phyloP scores from a whole-genome alignment of 2,113 vertebrate species.

The Chloropsis hardwickii region DNA sequence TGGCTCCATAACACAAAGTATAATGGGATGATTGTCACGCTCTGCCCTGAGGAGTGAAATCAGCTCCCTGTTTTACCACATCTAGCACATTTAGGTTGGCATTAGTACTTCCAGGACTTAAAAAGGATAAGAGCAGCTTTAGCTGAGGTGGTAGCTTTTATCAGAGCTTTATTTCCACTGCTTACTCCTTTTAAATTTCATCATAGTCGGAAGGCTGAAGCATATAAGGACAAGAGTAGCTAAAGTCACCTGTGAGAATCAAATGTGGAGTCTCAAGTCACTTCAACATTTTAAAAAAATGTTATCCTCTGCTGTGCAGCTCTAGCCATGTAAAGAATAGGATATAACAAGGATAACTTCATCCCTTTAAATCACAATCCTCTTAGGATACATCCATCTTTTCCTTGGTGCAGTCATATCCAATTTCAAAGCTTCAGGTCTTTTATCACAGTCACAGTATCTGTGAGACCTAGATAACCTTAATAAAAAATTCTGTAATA shows the following conservation, averaged over 20 bases:
- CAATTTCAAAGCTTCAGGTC: neutral
- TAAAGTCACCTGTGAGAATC: neutral
- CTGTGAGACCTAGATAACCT: neutral
- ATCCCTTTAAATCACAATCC: neutral
- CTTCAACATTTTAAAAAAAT: neutral
- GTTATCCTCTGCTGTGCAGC: neutral
- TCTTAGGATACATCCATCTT: neutral
- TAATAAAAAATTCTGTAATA: neutral
- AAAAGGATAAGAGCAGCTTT: neutral
- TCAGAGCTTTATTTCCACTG: neutral
- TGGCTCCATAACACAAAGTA: neutral
- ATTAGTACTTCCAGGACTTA: neutral
- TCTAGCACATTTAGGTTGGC: neutral
- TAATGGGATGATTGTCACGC: fast-evolving
- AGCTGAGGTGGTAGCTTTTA: neutral
- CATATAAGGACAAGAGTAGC: neutral
- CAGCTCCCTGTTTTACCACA: neutral
- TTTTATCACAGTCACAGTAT: neutral
- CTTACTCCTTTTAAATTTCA: neutral
- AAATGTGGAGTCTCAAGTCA: neutral
- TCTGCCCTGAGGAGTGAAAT: neutral
- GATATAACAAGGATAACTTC: neutral
- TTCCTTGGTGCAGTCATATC: neutral
- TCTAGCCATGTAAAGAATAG: neutral
- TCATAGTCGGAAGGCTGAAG: neutral